These are phyloP conservation scores for Rhabdomys pumilio DNA, from an alignment of 2,797 vertebrate genomes.

Conservation along the genomic window DNA sequence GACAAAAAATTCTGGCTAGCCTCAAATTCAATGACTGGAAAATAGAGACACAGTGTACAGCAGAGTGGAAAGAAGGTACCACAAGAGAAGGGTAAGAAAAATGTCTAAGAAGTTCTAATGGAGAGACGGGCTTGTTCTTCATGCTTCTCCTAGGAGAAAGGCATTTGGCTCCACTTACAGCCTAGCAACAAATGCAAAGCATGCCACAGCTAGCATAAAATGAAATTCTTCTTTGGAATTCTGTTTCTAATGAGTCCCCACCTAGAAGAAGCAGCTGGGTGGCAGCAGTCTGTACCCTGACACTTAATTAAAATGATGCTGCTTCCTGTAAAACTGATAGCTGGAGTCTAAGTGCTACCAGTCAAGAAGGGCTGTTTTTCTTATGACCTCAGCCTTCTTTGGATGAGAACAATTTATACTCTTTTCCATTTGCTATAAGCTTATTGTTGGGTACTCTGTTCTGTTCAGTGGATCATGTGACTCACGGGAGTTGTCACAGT, in stretches of 20 bases:
- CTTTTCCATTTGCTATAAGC: neutral
- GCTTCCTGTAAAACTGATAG: neutral
- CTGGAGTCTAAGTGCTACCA: neutral
- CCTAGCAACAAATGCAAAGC: slow-evolving; percentile 43
- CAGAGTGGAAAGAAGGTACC: neutral
- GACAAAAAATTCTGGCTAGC: slow-evolving; percentile 19
- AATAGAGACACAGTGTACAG: slow-evolving; percentile 17
- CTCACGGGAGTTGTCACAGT: neutral
- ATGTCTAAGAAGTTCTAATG: slow-evolving; percentile 50
- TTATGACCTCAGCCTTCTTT: slow-evolving; percentile 28
- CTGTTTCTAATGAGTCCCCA: slow-evolving; percentile 42
- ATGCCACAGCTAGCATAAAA: slow-evolving; percentile 36
- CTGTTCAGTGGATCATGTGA: neutral
- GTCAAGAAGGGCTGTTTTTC: slow-evolving; percentile 4
- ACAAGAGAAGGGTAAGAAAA: neutral
- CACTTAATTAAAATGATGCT: slow-evolving; percentile 33
- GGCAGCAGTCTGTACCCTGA: neutral
- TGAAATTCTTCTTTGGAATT: slow-evolving; percentile 38
- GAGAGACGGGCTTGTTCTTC: slow-evolving; percentile 25
- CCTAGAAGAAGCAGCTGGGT: neutral
- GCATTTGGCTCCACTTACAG: slow-evolving; percentile 51
- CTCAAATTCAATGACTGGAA: slow-evolving; percentile 36
- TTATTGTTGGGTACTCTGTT: neutral
- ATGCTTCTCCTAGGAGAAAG: slow-evolving; percentile 26
- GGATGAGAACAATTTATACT: neutral